Evolutionary conservation across 2,797 vertebrate genomes (phyloP), one percentile per base, ranked within the genome.

Genomic region (Margarornis squamiger): DNA sequence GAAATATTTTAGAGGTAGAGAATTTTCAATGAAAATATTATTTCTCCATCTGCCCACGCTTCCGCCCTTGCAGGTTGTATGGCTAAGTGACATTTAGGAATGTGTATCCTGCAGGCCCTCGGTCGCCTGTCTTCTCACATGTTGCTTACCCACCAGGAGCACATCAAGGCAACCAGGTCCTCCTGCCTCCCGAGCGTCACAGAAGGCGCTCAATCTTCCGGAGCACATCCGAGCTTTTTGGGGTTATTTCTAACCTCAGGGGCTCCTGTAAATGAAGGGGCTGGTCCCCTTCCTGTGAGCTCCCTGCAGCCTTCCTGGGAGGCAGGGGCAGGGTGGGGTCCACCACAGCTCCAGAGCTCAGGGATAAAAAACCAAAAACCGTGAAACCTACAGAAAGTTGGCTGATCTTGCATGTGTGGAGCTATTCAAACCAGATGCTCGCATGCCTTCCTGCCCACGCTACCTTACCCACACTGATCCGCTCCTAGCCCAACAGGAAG

Each of bases 11-110:
- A 92, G 95, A 96, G 90, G 95, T 93, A 97, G 96, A 86, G 97
- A 97, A 96, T 97, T 97, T 97, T 97, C 95, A 96, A 83, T 61
- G 91, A 97, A 97, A 97, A 97, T 97, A 97, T 97, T 97, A 96
- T 97, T 97, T 78, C 97, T 97, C 95, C 93, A 92, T 97, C 94
- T 97, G 85, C 96, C 96, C 89, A 93, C 87, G 83, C 94, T 95
- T 82, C 96, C 90, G 45, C 95, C 93, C 93, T 91, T 81, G 71
- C 95, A 97, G 97, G 96, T 96, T 94, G 93, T 94, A 97, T 97
- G 97, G 96, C 91, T 97, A 97, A 97, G 95, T 96, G 96, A 95
- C 87, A 51, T 90, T 95, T 90, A 97, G 96, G 97, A 97, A 97
- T 97, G 96, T 80, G 79, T 34, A 95, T 96, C 96, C 93, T 96